Conservation (phyloP, 2,797 vertebrate species). For the Eupleurogrammus muticus region DNA sequence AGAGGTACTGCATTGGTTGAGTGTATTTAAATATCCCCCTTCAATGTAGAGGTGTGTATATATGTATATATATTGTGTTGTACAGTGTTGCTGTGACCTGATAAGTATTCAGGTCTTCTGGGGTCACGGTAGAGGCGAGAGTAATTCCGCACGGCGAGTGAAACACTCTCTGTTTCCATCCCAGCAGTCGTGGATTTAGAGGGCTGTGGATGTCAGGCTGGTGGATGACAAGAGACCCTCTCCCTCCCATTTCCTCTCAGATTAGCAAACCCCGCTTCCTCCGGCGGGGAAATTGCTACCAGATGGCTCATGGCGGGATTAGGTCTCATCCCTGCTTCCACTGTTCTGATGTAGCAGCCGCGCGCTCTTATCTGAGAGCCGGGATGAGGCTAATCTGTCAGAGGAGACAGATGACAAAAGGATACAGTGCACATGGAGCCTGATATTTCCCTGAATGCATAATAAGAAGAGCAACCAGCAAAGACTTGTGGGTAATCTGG, state of each 20-base stretch:
- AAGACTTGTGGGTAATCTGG: conserved; percentile 30
- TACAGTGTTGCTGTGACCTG: background rate
- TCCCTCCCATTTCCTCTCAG: conserved; percentile 42
- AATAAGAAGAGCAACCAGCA: background rate
- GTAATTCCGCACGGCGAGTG: background rate
- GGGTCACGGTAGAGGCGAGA: background rate
- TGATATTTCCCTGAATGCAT: background rate
- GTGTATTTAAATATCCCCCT: background rate
- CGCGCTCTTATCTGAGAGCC: conserved; percentile 39
- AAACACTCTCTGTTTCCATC: conserved; percentile 22
- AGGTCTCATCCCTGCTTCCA: conserved; percentile 49
- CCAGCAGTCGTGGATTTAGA: conserved; percentile 42
- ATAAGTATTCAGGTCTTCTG: background rate
- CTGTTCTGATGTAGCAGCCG: conserved; percentile 55
- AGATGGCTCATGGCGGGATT: conserved; percentile 72
- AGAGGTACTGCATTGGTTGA: background rate
- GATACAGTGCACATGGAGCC: background rate
- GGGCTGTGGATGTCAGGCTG: conserved; percentile 25
- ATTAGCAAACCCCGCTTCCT: conserved; percentile 60
- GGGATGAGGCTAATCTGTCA: conserved; percentile 63
- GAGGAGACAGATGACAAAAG: conserved; percentile 3
- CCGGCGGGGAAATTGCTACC: conserved; percentile 65
- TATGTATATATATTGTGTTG: background rate
- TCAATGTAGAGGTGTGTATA: background rate
- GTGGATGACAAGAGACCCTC: conserved; percentile 38